A percentile compares a stretch with the other conserved stretches of the same genome.
Evolutionary conservation across 2,888 invertebrate species (phyloP).

Genomic region (Leucozona laternaria): DNA sequence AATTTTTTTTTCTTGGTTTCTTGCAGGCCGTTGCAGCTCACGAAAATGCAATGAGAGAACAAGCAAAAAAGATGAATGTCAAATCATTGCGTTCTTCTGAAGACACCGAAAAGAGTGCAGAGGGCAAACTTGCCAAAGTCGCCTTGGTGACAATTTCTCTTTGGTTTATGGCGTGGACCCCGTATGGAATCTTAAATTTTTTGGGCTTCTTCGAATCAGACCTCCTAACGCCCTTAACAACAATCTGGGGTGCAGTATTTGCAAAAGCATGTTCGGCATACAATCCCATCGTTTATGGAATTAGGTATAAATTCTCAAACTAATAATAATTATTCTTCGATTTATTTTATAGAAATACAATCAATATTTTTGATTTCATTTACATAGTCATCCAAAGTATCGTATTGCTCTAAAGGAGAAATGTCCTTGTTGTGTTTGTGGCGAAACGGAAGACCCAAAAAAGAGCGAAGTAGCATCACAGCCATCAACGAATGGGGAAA

Average conservation of each 20-base stretch:
- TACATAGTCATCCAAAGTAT: slow-evolving; percentile 86
- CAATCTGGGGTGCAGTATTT: slow-evolving; percentile 95
- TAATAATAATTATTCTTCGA: no score
- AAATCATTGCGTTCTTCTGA: slow-evolving; percentile 93
- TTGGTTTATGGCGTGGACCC: slow-evolving; percentile 97
- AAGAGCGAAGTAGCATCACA: slow-evolving; percentile 81
- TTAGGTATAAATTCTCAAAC: slow-evolving; percentile 86
- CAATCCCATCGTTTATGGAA: slow-evolving; percentile 96
- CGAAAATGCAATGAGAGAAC: slow-evolving; percentile 94
- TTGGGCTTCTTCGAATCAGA: slow-evolving; percentile 90
- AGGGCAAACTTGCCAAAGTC: slow-evolving; percentile 94
- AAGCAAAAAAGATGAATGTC: slow-evolving; percentile 97
- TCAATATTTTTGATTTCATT: background rate
- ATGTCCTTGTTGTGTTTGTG: slow-evolving; percentile 85
- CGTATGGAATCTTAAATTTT: slow-evolving; percentile 93
- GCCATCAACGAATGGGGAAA: slow-evolving; percentile 81
- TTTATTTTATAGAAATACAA: no score
- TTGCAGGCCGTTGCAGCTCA: slow-evolving; percentile 91
- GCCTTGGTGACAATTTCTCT: slow-evolving; percentile 95
- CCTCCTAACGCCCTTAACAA: slow-evolving; percentile 90
- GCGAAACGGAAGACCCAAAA: slow-evolving; percentile 81
- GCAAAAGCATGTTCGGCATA: slow-evolving; percentile 96
- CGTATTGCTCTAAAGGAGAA: slow-evolving; percentile 86
- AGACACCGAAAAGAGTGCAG: slow-evolving; percentile 91
- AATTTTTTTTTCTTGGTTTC: background rate